Evolutionary conservation across 1,140 invertebrate genomes (phyloP).

Genomic region (Coptotermes formosanus): DNA sequence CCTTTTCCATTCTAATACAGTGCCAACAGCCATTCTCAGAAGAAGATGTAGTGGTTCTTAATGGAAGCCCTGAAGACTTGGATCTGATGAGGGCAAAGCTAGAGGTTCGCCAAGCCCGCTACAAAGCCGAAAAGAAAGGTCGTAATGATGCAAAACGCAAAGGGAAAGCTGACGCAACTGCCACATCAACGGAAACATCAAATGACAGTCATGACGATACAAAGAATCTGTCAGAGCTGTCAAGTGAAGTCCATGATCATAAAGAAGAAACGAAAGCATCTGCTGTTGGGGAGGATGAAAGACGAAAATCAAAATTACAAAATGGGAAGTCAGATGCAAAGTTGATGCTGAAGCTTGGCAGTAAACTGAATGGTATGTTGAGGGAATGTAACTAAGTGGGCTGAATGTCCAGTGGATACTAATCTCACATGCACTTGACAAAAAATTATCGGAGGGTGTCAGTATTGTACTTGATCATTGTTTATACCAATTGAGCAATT

Average conservation of each 20-base stretch:
- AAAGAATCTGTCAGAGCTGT: no score
- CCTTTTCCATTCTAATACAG: conserved; percentile 42
- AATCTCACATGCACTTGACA: no score
- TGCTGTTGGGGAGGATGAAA: background rate
- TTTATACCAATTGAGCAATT: no score
- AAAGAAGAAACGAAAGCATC: background rate
- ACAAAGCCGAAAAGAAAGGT: conserved; percentile 70
- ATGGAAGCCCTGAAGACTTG: conserved; percentile 80
- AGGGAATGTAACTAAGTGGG: background rate
- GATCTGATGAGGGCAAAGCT: conserved; percentile 65
- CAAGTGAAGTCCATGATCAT: background rate
- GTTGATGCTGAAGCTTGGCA: background rate
- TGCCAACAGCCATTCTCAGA: conserved; percentile 76
- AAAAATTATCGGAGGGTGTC: no score
- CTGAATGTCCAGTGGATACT: no score
- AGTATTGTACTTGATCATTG: no score
- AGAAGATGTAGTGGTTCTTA: conserved; percentile 82
- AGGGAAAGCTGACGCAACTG: conserved; percentile 33
- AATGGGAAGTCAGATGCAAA: background rate
- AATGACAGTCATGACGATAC: background rate
- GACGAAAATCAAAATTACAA: background rate
- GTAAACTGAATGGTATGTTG: background rate
- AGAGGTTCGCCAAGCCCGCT: conserved; percentile 58
- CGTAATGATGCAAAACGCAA: conserved; percentile 53
- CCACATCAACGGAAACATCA: background rate